phyloP scores from a whole-genome alignment of 2,888 invertebrate species.

The Bellardia bayeri region DNA sequence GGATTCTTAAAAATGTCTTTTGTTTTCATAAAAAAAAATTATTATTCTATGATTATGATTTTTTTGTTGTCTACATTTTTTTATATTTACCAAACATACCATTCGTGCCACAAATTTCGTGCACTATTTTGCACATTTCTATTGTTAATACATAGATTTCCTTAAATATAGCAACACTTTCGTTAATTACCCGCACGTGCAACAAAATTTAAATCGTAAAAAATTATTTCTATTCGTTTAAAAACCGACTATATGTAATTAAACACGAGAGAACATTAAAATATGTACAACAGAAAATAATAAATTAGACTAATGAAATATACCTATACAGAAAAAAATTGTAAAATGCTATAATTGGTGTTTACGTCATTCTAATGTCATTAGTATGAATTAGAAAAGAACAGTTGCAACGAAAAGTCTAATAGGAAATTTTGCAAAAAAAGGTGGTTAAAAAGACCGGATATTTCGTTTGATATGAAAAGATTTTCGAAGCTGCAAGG shows the following conservation, averaged over 20 bases:
- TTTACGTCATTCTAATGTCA: constrained; percentile 20
- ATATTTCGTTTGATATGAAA: too few relatives aligned
- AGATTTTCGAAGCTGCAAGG: too few relatives aligned
- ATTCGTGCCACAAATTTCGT: constrained; percentile 2
- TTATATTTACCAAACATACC: not conserved
- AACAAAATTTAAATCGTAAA: constrained; percentile 22
- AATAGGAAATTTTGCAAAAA: not conserved
- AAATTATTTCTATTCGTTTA: not conserved
- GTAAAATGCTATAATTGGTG: not conserved
- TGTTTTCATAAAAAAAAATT: too few relatives aligned
- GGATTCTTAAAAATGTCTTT: too few relatives aligned
- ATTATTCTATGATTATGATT: too few relatives aligned
- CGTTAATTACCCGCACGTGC: constrained; percentile 45
- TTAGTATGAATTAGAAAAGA: constrained; percentile 6
- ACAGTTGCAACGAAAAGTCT: not conserved
- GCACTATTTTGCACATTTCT: not conserved
- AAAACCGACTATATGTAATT: not conserved
- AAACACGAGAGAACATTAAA: not conserved
- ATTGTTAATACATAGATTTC: constrained; percentile 33
- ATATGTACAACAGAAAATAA: not conserved
- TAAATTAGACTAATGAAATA: constrained; percentile 8
- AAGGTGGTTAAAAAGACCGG: too few relatives aligned
- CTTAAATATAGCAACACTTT: constrained; percentile 50
- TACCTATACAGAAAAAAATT: not conserved
- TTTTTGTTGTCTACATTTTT: not conserved